Evolutionary conservation across 1,140 invertebrate genomes (phyloP).

Genomic region (Eulimnadia texana): DNA sequence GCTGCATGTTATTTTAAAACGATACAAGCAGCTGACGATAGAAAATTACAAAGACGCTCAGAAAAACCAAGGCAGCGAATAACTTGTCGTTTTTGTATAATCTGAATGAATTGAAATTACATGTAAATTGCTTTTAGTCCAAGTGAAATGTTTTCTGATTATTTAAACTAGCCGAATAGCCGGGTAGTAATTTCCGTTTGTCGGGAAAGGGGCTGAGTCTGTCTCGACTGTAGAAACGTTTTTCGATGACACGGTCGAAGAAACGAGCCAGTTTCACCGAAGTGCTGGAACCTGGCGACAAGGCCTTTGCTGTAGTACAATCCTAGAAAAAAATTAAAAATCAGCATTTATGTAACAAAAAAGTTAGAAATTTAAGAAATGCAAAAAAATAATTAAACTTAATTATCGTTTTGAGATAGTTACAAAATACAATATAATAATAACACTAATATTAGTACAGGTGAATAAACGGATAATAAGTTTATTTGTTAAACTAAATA

Average conservation of each 20-base stretch:
- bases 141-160: conserved; percentile 8
- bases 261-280: conserved; percentile 82
- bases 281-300: conserved; percentile 82
- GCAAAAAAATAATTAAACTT: too few relatives aligned
- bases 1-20: conserved; percentile 36
- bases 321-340: conserved; percentile 34
- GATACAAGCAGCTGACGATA: conserved; percentile 42
- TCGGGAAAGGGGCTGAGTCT: conserved; percentile 29
- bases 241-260: conserved; percentile 84
- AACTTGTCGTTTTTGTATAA: background rate
- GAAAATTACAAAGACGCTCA: conserved; percentile 35
- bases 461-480: too few relatives aligned
- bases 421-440: too few relatives aligned
- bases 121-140: background rate
- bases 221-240: conserved; percentile 42
- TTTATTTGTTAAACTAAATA: too few relatives aligned
- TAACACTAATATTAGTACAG: too few relatives aligned
- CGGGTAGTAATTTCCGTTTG: conserved; percentile 5
- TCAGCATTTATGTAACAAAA: too few relatives aligned
- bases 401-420: too few relatives aligned
- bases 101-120: background rate
- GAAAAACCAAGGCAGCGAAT: background rate
- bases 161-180: background rate
- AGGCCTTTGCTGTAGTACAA: conserved; percentile 58
- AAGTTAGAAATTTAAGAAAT: conserved; percentile 14